Evolutionary conservation across 1,140 invertebrate species (phyloP).

Genomic region (Colletes latitarsis): DNA sequence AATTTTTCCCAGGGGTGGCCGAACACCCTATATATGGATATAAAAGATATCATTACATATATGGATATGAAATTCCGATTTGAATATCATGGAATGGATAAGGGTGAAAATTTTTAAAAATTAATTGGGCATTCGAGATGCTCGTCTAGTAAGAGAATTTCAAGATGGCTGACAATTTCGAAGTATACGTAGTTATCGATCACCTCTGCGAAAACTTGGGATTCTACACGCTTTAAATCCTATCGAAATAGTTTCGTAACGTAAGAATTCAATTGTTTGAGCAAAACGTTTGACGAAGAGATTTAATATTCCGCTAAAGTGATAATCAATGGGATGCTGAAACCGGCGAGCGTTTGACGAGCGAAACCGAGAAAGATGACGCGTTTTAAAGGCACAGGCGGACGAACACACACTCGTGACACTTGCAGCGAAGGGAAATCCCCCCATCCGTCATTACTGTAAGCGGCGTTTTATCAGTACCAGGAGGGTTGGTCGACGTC

Average conservation of each 20-base stretch:
- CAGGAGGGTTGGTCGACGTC: conserved; percentile 46
- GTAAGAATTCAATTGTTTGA: not conserved
- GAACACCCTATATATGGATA: too few relatives aligned
- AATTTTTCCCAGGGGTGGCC: too few relatives aligned
- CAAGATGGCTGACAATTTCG: not conserved
- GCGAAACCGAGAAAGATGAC: not conserved
- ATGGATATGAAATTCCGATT: too few relatives aligned
- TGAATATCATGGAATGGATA: too few relatives aligned
- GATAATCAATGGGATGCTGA: conserved; percentile 18
- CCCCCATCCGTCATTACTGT: conserved; percentile 50
- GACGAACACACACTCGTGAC: not conserved
- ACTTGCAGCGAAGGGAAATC: conserved; percentile 11
- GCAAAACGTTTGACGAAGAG: conserved; percentile 16
- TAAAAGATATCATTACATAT: too few relatives aligned
- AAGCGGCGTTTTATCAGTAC: conserved; percentile 53
- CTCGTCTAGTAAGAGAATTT: too few relatives aligned
- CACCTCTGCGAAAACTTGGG: not conserved
- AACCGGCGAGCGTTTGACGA: not conserved
- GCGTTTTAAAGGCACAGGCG: not conserved
- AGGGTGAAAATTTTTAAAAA: too few relatives aligned
- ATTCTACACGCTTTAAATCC: not conserved
- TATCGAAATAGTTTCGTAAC: not conserved
- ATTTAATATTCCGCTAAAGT: conserved; percentile 7
- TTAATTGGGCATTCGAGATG: too few relatives aligned
- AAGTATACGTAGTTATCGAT: not conserved